Evolutionary conservation across 2,797 vertebrate genomes (phyloP).

Genomic region (Chloroceryle inda): DNA sequence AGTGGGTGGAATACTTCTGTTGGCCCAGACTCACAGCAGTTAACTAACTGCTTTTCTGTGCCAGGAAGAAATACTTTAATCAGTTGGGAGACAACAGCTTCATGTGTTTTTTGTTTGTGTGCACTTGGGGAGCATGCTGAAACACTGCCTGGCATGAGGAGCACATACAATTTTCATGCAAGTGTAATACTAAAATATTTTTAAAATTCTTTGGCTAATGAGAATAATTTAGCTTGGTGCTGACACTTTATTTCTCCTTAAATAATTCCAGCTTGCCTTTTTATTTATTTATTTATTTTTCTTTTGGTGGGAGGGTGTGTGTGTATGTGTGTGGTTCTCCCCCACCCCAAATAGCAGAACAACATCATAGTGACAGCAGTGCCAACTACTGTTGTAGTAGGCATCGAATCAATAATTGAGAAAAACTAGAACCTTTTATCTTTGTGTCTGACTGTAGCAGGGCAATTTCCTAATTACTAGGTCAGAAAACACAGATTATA

Average conservation of each 20-base stretch:
- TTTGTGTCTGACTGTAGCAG: background rate
- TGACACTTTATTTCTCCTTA: constrained; percentile 66
- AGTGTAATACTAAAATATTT: constrained; percentile 59
- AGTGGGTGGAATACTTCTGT: constrained; percentile 68
- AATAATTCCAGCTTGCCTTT: constrained; percentile 54
- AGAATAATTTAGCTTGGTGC: constrained; percentile 55
- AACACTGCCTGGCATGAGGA: constrained; percentile 63
- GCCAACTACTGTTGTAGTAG: background rate
- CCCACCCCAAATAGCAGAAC: background rate
- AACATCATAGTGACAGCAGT: background rate
- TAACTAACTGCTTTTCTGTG: constrained; percentile 69
- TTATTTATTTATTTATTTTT: too few species aligned
- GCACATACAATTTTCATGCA: constrained; percentile 59
- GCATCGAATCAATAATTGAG: background rate
- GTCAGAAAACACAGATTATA: background rate
- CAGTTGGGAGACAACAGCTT: constrained; percentile 68
- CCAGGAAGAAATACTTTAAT: constrained; percentile 76
- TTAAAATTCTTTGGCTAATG: constrained; percentile 52
- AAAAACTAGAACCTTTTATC: background rate
- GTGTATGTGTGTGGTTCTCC: background rate
- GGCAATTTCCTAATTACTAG: background rate
- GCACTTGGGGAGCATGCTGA: constrained; percentile 63
- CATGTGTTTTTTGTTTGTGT: constrained; percentile 76
- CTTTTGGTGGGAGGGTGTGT: background rate
- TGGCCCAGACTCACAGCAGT: constrained; percentile 41